phyloP scores from a whole-genome alignment of 2,888 invertebrate species.

The Campopleginae sp. region DNA sequence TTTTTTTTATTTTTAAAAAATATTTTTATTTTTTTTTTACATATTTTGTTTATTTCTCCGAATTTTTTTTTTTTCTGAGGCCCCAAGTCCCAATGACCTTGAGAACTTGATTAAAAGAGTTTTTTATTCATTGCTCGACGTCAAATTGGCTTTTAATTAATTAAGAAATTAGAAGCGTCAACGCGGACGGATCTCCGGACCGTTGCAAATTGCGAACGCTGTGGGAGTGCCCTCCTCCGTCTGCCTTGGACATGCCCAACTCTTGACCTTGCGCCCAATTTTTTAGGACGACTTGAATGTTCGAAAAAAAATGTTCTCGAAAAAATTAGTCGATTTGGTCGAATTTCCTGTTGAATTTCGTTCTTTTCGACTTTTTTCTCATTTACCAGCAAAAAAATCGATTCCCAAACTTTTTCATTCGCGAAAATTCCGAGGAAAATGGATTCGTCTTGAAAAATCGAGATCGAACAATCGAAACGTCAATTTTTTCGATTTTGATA shows the following conservation, averaged over 20 bases:
- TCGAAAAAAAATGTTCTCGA: not conserved
- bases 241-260: slow-evolving; percentile 51
- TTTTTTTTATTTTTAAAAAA: too few relatives aligned
- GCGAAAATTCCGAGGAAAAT: too few relatives aligned
- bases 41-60: too few relatives aligned
- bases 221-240: slow-evolving; percentile 51
- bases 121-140: slow-evolving; percentile 8
- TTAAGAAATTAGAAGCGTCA: slow-evolving; percentile 61
- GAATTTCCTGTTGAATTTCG: too few relatives aligned
- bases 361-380: too few relatives aligned
- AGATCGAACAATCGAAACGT: not conserved
- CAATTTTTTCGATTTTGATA: not conserved
- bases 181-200: slow-evolving; percentile 60
- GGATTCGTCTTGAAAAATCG: too few relatives aligned
- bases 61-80: not conserved
- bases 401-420: too few relatives aligned
- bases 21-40: too few relatives aligned
- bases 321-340: too few relatives aligned
- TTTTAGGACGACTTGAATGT: not conserved
- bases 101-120: too few relatives aligned
- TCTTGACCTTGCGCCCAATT: slow-evolving; percentile 56
- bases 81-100: too few relatives aligned
- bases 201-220: slow-evolving; percentile 58
- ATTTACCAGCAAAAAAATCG: too few relatives aligned
- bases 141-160: slow-evolving; percentile 59